phyloP scores from a whole-genome alignment of 1,140 invertebrate species.

The Drosophila kurseongensis region DNA sequence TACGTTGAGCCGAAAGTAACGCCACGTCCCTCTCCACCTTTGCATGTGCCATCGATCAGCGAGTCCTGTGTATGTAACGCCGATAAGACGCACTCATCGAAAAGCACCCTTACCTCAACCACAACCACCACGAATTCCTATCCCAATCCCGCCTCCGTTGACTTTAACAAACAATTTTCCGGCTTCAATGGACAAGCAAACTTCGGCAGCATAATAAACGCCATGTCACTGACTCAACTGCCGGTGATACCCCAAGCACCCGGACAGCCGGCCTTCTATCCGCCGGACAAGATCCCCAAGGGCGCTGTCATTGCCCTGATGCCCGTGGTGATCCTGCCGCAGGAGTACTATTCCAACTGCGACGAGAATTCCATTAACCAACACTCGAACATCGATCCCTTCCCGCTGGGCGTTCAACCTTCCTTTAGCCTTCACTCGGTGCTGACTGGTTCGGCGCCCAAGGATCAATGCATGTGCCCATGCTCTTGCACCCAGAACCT shows the following conservation, averaged over 20 bases:
- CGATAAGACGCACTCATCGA: constrained; percentile 77
- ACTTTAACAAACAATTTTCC: constrained; percentile 80
- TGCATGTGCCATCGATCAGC: constrained; percentile 65
- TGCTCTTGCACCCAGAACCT: constrained; percentile 83
- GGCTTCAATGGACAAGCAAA: constrained; percentile 76
- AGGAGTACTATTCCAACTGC: constrained; percentile 77
- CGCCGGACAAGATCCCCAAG: constrained; percentile 84
- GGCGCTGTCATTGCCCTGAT: constrained; percentile 86
- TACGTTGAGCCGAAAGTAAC: constrained; percentile 68
- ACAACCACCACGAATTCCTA: constrained; percentile 53
- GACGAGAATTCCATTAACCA: constrained; percentile 66
- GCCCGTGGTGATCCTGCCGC: constrained; percentile 87
- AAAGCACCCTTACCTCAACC: constrained; percentile 66
- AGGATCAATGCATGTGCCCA: constrained; percentile 83
- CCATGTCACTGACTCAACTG: constrained; percentile 81
- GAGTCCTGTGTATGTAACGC: constrained; percentile 75
- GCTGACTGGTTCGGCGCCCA: constrained; percentile 67
- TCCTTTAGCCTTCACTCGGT: constrained; percentile 74
- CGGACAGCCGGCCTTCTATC: constrained; percentile 77
- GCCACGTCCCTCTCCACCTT: constrained; percentile 71
- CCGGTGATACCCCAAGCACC: constrained; percentile 77
- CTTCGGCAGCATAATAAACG: constrained; percentile 81
- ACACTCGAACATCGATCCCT: constrained; percentile 68
- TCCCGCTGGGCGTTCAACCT: constrained; percentile 78
- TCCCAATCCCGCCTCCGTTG: constrained; percentile 75